Conservation (phyloP, 2,113 vertebrate species). For the Microtus ochrogaster region DNA sequence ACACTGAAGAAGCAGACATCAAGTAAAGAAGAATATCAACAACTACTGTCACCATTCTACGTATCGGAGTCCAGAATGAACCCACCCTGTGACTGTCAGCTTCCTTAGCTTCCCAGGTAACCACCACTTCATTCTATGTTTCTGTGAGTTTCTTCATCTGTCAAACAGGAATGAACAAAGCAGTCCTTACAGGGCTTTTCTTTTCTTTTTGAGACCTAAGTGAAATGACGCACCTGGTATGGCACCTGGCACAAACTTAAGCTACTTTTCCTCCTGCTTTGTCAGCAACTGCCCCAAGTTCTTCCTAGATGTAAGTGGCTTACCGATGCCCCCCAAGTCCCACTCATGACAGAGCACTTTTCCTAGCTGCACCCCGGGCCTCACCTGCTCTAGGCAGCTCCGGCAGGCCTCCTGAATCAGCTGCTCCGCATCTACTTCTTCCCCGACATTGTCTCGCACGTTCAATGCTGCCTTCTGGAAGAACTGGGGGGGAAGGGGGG, state of each 20-base stretch:
- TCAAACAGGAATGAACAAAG: neutral
- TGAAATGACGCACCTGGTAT: neutral
- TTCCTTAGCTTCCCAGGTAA: neutral
- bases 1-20: neutral
- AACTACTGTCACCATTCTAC: neutral
- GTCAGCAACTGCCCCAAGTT: neutral
- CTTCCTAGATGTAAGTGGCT: neutral
- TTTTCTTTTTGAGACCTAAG: neutral
- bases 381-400: slow-evolving; percentile 95
- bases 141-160: slow-evolving; percentile 25
- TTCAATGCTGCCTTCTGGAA: slow-evolving; percentile 96
- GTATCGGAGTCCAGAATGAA: neutral
- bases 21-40: neutral
- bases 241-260: neutral
- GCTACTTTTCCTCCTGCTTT: neutral
- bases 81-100: neutral
- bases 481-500: slow-evolving; percentile 86
- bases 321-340: neutral
- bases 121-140: neutral
- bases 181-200: neutral
- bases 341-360: neutral
- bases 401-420: slow-evolving; percentile 94
- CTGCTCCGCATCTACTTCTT: slow-evolving; percentile 93
- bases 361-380: neutral
- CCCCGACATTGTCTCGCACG: slow-evolving; percentile 94